Evolutionary conservation across 2,113 vertebrate species (phyloP).

Genomic region (Erythrocercus mccallii): DNA sequence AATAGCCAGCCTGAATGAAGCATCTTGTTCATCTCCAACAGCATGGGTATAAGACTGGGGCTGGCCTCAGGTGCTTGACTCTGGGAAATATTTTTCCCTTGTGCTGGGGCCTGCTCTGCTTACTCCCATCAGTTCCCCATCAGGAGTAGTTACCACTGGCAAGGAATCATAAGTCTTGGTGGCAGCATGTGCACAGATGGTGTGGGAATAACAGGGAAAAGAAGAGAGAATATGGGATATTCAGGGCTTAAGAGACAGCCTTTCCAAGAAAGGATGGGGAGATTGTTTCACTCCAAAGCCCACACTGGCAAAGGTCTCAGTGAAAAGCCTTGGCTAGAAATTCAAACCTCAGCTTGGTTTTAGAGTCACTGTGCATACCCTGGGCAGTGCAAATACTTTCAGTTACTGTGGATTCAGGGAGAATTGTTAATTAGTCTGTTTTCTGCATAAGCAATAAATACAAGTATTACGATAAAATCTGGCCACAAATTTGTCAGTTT

Average conservation of each 20-base stretch:
- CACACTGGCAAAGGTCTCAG: too few species aligned
- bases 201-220: too few species aligned
- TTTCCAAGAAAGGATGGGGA: too few species aligned
- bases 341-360: too few species aligned
- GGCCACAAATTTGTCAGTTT: not conserved
- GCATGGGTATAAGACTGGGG: accelerated
- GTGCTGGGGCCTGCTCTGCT: accelerated
- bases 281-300: too few species aligned
- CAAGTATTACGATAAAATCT: not conserved
- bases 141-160: not conserved
- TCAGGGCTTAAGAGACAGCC: too few species aligned
- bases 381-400: too few species aligned
- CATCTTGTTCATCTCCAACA: accelerated
- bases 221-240: too few species aligned
- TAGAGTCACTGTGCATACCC: too few species aligned
- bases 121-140: accelerated
- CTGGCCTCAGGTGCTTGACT: not conserved
- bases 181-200: not conserved
- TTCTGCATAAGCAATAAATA: not conserved
- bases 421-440: too few species aligned
- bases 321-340: too few species aligned
- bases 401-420: too few species aligned
- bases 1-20: not conserved
- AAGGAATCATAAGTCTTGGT: not conserved
- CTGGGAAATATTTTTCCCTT: not conserved